These are phyloP conservation scores for Ornithoptera alexandrae DNA, from an alignment of 2,888 invertebrate species.

Conservation along the genomic window DNA sequence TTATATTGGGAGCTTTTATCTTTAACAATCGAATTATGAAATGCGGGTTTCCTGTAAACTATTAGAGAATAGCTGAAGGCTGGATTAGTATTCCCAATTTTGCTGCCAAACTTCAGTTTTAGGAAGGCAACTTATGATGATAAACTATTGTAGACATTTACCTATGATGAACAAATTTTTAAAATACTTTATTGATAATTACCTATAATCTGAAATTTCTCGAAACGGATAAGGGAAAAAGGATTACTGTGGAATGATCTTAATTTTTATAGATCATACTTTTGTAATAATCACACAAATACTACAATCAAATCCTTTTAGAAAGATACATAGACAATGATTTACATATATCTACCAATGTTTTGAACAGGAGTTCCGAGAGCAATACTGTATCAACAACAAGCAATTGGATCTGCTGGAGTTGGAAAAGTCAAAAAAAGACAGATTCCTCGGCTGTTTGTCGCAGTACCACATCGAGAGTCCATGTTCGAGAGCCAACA, in stretches of 20 bases:
- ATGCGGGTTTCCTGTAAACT: too few species aligned
- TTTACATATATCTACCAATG: not conserved
- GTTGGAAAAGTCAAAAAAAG: slow-evolving; percentile 79
- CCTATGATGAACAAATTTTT: too few species aligned
- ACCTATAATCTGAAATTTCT: not conserved
- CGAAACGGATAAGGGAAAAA: not conserved
- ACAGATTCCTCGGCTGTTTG: slow-evolving; percentile 91
- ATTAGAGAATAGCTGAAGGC: too few species aligned
- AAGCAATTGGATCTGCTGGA: slow-evolving; percentile 92
- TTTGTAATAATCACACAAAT: not conserved
- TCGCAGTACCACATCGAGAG: slow-evolving; percentile 85
- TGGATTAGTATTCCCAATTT: too few species aligned
- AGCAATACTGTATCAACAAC: slow-evolving; percentile 96
- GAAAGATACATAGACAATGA: not conserved
- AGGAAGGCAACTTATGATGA: too few species aligned
- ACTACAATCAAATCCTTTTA: not conserved
- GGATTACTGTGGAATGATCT: not conserved
- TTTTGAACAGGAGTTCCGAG: slow-evolving; percentile 87
- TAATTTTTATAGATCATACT: not conserved
- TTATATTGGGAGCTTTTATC: too few species aligned
- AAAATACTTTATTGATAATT: too few species aligned
- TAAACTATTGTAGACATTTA: too few species aligned
- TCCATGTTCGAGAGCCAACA: slow-evolving; percentile 83
- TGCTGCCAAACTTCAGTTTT: too few species aligned
- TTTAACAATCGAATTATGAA: too few species aligned